Conservation (phyloP, 2,888 invertebrate species). For the Agonopterix subpropinquella region DNA sequence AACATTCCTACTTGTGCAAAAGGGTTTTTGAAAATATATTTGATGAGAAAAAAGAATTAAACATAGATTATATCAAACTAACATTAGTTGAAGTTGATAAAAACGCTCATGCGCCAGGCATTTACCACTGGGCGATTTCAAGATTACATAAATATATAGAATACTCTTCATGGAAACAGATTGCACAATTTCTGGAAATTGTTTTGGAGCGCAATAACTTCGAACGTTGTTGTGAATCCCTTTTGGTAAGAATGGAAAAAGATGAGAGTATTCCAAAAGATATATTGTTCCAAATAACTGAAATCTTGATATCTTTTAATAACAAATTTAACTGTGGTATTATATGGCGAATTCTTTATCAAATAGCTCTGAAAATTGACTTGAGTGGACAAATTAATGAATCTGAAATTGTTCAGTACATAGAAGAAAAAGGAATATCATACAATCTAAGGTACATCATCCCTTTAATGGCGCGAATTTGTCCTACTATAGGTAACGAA, state of each 20-base stretch:
- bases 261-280: constrained; percentile 19
- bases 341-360: constrained; percentile 48
- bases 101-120: constrained; percentile 34
- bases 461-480: constrained; percentile 42
- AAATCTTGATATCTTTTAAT: constrained; percentile 30
- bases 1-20: constrained; percentile 45
- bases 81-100: constrained; percentile 29
- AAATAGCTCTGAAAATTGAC: constrained; percentile 34
- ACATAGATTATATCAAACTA: constrained; percentile 20
- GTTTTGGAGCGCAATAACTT: constrained; percentile 34
- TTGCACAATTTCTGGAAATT: constrained; percentile 30
- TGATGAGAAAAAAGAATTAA: constrained; percentile 7
- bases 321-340: constrained; percentile 28
- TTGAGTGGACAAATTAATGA: constrained; percentile 20
- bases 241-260: constrained; percentile 34
- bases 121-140: constrained; percentile 41
- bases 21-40: constrained; percentile 37
- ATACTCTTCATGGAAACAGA: constrained; percentile 27
- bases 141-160: constrained; percentile 32
- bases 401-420: constrained; percentile 17
- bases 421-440: constrained; percentile 20
- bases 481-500: constrained; percentile 14
- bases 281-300: constrained; percentile 24
- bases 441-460: constrained; percentile 48
- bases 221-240: constrained; percentile 35